These are phyloP conservation scores for Sarcophaga bullata DNA, from an alignment of 1,140 invertebrate species.

Conservation along the genomic window DNA sequence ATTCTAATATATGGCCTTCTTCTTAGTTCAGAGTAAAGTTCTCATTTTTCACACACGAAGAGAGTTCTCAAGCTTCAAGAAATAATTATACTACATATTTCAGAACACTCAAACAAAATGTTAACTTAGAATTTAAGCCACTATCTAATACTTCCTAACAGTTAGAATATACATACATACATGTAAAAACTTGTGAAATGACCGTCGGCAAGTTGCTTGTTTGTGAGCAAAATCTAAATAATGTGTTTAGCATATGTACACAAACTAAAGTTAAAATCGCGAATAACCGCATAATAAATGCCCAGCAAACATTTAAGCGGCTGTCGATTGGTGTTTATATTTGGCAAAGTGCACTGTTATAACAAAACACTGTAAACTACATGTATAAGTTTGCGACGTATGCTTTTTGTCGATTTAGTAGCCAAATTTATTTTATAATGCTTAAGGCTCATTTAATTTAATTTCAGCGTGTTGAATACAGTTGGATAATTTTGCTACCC, in stretches of 20 bases:
- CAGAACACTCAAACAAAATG: too few relatives aligned
- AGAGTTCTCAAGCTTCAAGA: too few relatives aligned
- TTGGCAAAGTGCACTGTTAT: background rate
- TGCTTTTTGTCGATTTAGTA: background rate
- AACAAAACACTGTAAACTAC: background rate
- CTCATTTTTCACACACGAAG: too few relatives aligned
- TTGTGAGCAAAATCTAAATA: conserved; percentile 32
- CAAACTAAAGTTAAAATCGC: background rate
- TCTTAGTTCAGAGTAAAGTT: too few relatives aligned
- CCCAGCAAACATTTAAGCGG: conserved; percentile 37
- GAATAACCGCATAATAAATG: conserved; percentile 24
- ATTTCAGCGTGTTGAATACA: conserved; percentile 28
- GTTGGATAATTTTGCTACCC: background rate
- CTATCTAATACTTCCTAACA: too few relatives aligned
- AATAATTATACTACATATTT: too few relatives aligned
- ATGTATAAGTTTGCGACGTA: too few relatives aligned
- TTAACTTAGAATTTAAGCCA: too few relatives aligned
- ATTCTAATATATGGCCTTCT: too few relatives aligned
- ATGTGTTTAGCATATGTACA: background rate
- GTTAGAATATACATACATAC: too few relatives aligned
- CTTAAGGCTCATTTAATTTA: conserved; percentile 36
- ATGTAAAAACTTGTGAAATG: conserved; percentile 17
- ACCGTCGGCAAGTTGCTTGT: background rate
- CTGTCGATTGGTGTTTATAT: background rate
- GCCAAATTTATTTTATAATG: conserved; percentile 9